A percentile compares a stretch with the other conserved stretches of the same genome.
These are phyloP conservation scores for Pogona vitticeps DNA, from an alignment of 2,113 vertebrate species.

Conservation along the genomic window DNA sequence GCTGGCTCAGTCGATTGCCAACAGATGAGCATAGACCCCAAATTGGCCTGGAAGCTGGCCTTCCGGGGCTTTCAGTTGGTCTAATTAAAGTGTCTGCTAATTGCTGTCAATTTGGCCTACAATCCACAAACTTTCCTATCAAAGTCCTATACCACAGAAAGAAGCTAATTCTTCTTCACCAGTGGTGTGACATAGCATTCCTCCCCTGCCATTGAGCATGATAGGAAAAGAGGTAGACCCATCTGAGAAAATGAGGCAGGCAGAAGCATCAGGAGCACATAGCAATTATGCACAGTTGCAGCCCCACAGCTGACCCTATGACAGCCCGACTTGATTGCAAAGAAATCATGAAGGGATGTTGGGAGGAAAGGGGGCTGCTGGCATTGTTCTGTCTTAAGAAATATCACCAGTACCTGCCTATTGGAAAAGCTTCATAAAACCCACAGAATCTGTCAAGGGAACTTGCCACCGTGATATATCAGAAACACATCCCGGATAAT, in stretches of 20 bases:
- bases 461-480: constrained; percentile 5
- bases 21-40: neutral
- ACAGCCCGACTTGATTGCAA: neutral
- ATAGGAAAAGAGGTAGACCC: neutral
- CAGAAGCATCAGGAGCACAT: neutral
- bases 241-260: neutral
- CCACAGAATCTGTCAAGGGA: constrained; percentile 7
- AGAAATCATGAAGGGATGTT: neutral
- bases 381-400: constrained; percentile 3
- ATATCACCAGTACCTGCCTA: constrained; percentile 7
- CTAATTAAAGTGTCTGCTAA: neutral
- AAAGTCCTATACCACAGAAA: neutral
- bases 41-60: neutral
- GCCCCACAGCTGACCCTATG: neutral
- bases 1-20: neutral
- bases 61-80: neutral
- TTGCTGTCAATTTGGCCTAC: neutral
- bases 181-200: neutral
- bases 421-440: constrained; percentile 21
- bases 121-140: neutral
- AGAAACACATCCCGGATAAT: neutral
- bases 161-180: neutral
- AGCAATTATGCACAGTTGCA: neutral
- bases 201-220: neutral
- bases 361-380: neutral